Base-by-base conservation (phyloP, 1,140 invertebrate species). In the Heliconius congener region DNA sequence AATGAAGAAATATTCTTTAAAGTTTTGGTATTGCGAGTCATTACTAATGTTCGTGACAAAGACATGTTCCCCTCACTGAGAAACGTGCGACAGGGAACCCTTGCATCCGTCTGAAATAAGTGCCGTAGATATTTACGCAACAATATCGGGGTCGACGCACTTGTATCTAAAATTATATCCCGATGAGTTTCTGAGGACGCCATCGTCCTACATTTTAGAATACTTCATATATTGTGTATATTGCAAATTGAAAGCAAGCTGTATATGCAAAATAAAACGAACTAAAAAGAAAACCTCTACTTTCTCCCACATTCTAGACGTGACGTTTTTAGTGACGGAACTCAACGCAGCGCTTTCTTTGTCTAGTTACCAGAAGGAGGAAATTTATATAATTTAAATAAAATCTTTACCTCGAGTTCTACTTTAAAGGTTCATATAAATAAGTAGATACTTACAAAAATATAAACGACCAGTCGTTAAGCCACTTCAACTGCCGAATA, bases 101-200 rank as follows among this genome's bases (percentile, higher is more conserved):
- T 27, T 4, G 27, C 27, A 27, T 30, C 60, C 60, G 60, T 66
- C 27, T 23, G 16, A 66, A 46, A 27, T 66, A 30, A 66, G 23
- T 30, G 60, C 23, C 60, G 60, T 55, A 34, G 23, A 16, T 55
- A 55, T 74, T 74, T 74, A 74, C 73, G 73, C 52, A 74, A 74
- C 52, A 37, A 30, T 34, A 34, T 34, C 27, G 46, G 23, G 73
- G 73, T 74, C 50, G 50, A 74, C 46, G 73, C 46, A 74, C 73
- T 74, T 30, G 23, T 16, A 57, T 11, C 73, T 74, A 74, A 74
- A 74, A 55, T 74, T 74, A 74, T 74, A 50, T 55, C 9, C 60
- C 27, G 13, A 27, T 27, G 60, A 66, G 9, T 66, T 66, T 66
- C 23, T 16, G 27, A 66, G 27, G 60, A 9, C 60, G 27, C 3